Base-by-base conservation (phyloP, 2,797 vertebrate genomes). In the Mormyrops attenuatus region DNA sequence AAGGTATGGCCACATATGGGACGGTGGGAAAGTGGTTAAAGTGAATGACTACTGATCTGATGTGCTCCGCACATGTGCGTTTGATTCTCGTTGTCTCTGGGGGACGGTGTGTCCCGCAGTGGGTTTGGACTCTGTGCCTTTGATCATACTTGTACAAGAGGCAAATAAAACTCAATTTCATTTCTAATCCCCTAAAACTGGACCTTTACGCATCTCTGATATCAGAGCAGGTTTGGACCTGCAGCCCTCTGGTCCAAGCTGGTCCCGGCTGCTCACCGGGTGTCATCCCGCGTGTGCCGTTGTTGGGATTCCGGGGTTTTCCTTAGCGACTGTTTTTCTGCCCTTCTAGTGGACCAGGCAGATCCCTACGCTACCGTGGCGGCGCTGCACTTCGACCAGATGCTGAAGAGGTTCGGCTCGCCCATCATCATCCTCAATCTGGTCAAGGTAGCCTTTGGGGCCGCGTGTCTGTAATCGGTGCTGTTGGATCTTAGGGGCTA, bases 351-450 rank as follows among this genome's bases (percentile, higher is more conserved):
- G 97, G 98, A 99, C 93, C 98, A 99, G 92, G 98, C 97, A 9
- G 99, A 99, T 92, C 99, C 98, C 0, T 99, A 97, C 6, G 97
- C 98, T 4, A 96, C 97, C 0, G 96, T 98, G 60, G 98, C 98
- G 44, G 98, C 96, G 34, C 97, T 98, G 91, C 99, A 99, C 93
- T 99, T 99, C 91, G 98, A 99, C 93, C 98, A 99, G 96, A 99
- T 99, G 99, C 95, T 99, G 85, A 98, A 99, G 94, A 96, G 99
- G 73, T 99, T 99, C 91, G 99, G 99, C n/a, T 99, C 99, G 0
- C 99, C 98, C 0, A 97, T 99, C 92, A 99, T 99, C 91, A 99
- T 99, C 94, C 92, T 99, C 93, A 99, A 99, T 94, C 96, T 99
- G n/a, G 99, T 99, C 69, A 99, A 99, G 98, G 98, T 99, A 96